phyloP scores from a whole-genome alignment of 2,888 invertebrate species.

The Caenorhabditis sp. region DNA sequence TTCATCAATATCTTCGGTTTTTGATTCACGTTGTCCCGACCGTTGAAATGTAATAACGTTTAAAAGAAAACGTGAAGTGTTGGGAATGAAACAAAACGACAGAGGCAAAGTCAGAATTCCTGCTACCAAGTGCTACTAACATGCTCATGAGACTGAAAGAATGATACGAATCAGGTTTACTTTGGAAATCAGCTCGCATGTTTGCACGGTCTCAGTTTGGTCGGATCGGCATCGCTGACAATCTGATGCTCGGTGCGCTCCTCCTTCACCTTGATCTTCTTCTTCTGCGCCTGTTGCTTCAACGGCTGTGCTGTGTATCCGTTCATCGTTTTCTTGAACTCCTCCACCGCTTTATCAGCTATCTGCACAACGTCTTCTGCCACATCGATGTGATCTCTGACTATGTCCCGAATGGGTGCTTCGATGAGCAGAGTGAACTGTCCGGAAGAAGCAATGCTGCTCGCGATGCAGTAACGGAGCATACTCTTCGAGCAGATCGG shows the following conservation, averaged over 20 bases:
- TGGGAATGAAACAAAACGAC: too few species aligned
- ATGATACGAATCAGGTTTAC: constrained; percentile 1
- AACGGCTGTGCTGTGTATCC: constrained; percentile 10
- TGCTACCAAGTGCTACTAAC: too few species aligned
- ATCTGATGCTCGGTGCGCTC: constrained; percentile 49
- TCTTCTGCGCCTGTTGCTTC: constrained; percentile 12
- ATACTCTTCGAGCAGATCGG: constrained; percentile 64
- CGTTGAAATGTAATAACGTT: too few species aligned
- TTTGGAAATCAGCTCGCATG: constrained; percentile 49
- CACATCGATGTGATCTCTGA: constrained; percentile 64
- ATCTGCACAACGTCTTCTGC: constrained; percentile 66
- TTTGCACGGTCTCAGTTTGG: constrained; percentile 64
- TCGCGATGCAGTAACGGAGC: constrained; percentile 61
- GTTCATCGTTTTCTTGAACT: constrained; percentile 40
- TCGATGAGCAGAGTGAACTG: constrained; percentile 61
- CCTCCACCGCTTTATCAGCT: constrained; percentile 62
- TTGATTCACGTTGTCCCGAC: too few species aligned
- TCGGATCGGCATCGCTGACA: constrained; percentile 60
- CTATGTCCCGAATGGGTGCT: constrained; percentile 58
- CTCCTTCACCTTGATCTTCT: constrained; percentile 31
- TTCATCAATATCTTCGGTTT: too few species aligned
- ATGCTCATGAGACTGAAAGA: too few species aligned
- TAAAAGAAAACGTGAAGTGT: too few species aligned
- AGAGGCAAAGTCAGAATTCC: too few species aligned
- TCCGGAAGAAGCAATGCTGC: constrained; percentile 47